phyloP scores from a whole-genome alignment of 1,140 invertebrate species.

The Brachionus koreanus region DNA sequence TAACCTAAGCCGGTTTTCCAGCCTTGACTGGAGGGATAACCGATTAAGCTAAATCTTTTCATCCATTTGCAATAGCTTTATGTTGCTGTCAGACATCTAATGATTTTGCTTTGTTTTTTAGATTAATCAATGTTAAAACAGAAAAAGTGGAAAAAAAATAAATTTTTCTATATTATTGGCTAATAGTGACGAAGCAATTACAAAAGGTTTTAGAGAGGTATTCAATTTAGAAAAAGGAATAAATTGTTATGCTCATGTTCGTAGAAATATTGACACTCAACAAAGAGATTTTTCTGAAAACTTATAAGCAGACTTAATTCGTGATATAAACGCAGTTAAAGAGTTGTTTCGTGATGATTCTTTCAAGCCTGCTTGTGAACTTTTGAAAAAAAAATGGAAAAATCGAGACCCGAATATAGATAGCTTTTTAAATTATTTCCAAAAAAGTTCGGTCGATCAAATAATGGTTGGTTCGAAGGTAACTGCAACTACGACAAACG shows the following conservation, averaged over 20 bases:
- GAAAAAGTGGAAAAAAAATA: not conserved
- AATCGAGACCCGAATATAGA: no score
- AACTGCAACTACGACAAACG: no score
- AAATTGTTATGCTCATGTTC: not conserved
- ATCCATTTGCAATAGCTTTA: conserved; percentile 16
- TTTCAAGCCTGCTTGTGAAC: no score
- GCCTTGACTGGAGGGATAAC: not conserved
- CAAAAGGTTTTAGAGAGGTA: not conserved
- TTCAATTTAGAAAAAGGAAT: not conserved
- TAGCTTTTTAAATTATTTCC: no score
- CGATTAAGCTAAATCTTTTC: not conserved
- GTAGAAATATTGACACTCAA: not conserved
- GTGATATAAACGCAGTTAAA: no score
- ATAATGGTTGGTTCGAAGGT: no score
- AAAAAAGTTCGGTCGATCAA: no score
- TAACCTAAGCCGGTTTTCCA: not conserved
- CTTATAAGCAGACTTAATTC: no score
- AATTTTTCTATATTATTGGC: not conserved
- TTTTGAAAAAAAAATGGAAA: no score
- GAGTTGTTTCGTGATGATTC: no score
- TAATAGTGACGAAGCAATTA: not conserved
- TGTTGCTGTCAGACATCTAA: not conserved
- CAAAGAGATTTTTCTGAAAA: no score
- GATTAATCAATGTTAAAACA: not conserved
- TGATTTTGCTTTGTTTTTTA: not conserved